These are phyloP conservation scores for Drosophila suboccidentalis DNA, from an alignment of 2,888 invertebrate species.

Conservation along the genomic window DNA sequence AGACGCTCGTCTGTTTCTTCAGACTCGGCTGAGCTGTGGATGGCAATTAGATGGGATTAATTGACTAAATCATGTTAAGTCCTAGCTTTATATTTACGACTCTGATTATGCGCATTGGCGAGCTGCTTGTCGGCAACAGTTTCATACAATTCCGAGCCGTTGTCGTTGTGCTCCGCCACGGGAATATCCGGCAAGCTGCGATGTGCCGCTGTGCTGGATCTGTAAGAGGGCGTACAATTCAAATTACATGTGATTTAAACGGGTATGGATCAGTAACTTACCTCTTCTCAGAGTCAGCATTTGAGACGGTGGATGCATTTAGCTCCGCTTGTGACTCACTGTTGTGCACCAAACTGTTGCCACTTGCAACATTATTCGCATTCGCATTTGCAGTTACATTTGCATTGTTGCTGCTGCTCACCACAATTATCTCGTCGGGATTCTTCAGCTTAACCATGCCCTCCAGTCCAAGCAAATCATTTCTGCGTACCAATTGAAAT, in stretches of 20 bases:
- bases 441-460: constrained; percentile 91
- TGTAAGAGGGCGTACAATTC: constrained; percentile 44
- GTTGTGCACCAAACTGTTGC: constrained; percentile 64
- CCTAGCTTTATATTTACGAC: constrained; percentile 76
- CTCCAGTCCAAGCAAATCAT: constrained; percentile 90
- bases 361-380: constrained; percentile 22
- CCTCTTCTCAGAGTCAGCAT: constrained; percentile 85
- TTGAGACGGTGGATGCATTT: constrained; percentile 83
- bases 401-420: constrained; percentile 57
- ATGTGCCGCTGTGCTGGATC: constrained; percentile 87
- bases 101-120: constrained; percentile 82
- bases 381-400: constrained; percentile 7
- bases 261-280: constrained; percentile 25
- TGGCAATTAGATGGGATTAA: neutral
- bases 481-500: constrained; percentile 85
- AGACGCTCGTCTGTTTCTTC: constrained; percentile 87
- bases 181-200: constrained; percentile 95
- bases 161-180: constrained; percentile 90
- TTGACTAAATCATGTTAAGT: neutral
- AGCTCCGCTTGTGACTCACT: constrained; percentile 84
- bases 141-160: constrained; percentile 94
- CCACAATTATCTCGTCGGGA: constrained; percentile 88
- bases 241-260: constrained; percentile 7
- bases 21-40: constrained; percentile 82
- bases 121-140: constrained; percentile 89